Evolutionary conservation across 2,888 invertebrate species (phyloP), one percentile per base, ranked within the genome.

Genomic region (Drosophila acutilabella): DNA sequence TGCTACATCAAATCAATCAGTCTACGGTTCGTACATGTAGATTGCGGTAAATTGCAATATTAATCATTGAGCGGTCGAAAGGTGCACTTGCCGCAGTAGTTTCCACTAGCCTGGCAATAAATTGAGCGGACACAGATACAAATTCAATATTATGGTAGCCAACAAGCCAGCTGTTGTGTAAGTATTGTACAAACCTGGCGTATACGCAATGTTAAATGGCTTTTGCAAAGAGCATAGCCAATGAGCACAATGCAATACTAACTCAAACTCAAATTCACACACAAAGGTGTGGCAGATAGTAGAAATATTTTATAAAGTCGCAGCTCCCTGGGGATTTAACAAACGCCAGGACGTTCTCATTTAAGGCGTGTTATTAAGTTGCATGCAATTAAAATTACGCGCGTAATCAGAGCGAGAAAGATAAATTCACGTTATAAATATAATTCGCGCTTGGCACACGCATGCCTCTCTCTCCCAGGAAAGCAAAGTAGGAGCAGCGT

Each of bases 401-500:
- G 75, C 83, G 87, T 81, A 88, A 88, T 88, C 87, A 88, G 87
- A 88, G 88, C 88, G 82, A 83, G 76, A 83, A 81, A 85, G 87
- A 87, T 86, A 88, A 87, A 88, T 86, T 85, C 83, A 62, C 64
- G 80, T 77, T 80, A 80, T 84, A 88, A 88, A 86, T 84, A 80
- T 81, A 77, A 86, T 83, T 86, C 83, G 62, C 84, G 81, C 71
- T 75, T 70, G 75, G 41, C 75, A 62, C 66, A 74, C 67, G 71
- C 78, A 74, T 64, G 64, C 53, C 58, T 48, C 38, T 30, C 30
- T 48, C 20, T 36, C 45, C 40, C 36, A 38, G 54, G 48, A 53
- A 40, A 38, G 38, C n/a, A 20, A 13, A 6, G 50, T 20, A 18
- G 38, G 3, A 30, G 45, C 30, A 40, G 48, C 6, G 18, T 44